Evolutionary conservation across 2,797 vertebrate genomes (phyloP).

Genomic region (Rhincodon typus): DNA sequence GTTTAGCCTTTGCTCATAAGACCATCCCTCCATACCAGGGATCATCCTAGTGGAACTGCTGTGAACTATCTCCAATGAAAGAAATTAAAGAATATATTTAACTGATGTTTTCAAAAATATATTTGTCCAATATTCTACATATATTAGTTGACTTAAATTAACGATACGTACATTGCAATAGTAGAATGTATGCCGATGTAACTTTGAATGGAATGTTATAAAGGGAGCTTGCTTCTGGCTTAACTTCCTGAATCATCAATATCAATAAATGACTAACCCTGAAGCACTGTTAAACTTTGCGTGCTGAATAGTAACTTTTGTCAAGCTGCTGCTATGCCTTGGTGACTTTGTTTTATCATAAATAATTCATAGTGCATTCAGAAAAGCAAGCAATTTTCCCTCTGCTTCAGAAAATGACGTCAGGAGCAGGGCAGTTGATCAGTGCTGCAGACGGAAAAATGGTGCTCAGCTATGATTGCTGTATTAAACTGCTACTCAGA

Average conservation of each 20-base stretch:
- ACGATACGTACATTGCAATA: neutral
- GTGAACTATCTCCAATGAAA: too few relatives aligned
- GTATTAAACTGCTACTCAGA: slow-evolving; percentile 27
- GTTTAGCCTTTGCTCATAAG: too few relatives aligned
- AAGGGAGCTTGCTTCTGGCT: neutral
- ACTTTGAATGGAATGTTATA: neutral
- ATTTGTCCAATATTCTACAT: neutral
- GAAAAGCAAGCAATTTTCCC: slow-evolving; percentile 23
- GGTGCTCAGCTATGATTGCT: slow-evolving; percentile 13
- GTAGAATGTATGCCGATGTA: neutral
- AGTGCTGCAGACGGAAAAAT: slow-evolving; percentile 19
- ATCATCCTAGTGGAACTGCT: too few relatives aligned
- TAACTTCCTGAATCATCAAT: slow-evolving; percentile 12
- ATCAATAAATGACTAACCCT: neutral
- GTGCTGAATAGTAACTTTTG: neutral
- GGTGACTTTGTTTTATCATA: slow-evolving; percentile 27
- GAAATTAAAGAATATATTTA: neutral
- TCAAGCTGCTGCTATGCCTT: neutral
- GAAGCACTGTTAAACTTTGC: neutral
- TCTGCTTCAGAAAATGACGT: slow-evolving; percentile 35
- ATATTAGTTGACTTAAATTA: neutral
- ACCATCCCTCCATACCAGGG: too few relatives aligned
- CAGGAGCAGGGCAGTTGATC: neutral
- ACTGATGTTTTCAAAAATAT: neutral
- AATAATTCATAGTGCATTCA: slow-evolving; percentile 38